Percentiles rank a stretch among this genome's conserved stretches.
These are phyloP conservation scores for Muntiacus muntjak DNA, from an alignment of 2,113 vertebrate species.

Conservation along the genomic window DNA sequence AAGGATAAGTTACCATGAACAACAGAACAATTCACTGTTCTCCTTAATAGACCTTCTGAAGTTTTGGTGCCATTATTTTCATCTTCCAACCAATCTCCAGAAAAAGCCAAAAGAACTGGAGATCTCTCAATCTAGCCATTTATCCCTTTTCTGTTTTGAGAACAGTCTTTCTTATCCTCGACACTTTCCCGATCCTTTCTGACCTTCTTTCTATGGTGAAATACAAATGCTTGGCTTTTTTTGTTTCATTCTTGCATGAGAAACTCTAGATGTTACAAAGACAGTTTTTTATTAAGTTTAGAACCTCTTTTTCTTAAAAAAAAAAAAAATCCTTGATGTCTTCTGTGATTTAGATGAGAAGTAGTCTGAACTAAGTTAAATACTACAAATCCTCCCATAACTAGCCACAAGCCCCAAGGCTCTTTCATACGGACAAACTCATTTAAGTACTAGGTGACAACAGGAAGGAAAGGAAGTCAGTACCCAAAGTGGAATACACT, in stretches of 20 bases:
- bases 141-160: conserved; percentile 14
- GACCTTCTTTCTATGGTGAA: not conserved
- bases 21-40: not conserved
- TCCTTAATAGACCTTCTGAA: not conserved
- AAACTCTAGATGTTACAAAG: not conserved
- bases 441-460: not conserved
- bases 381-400: not conserved
- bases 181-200: not conserved
- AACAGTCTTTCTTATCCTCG: not conserved
- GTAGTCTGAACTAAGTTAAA: not conserved
- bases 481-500: not conserved
- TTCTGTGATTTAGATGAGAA: conserved; percentile 19
- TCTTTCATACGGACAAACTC: not conserved
- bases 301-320: not conserved
- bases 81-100: not conserved
- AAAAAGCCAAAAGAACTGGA: not conserved
- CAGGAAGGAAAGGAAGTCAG: not conserved
- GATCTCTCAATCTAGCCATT: not conserved
- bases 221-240: not conserved
- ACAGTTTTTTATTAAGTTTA: not conserved
- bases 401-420: not conserved
- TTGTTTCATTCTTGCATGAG: not conserved
- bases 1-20: not conserved
- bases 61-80: not conserved
- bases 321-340: not conserved